Evolutionary conservation across 2,113 vertebrate species (phyloP), one percentile per base, ranked within the genome.

Genomic region (Zosterops borbonicus): DNA sequence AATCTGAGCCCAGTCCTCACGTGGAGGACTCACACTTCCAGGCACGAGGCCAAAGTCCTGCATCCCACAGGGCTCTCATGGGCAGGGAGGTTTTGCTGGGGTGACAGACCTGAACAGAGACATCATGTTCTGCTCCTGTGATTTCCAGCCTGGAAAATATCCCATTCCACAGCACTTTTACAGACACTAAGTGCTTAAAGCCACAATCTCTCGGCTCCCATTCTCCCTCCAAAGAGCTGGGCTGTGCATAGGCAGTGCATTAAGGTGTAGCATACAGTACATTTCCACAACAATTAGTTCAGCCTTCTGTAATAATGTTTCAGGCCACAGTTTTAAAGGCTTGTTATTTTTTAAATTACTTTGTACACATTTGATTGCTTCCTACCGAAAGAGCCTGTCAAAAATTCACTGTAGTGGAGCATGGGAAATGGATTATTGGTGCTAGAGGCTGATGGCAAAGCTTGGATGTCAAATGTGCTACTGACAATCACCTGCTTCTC

Each of bases 311-410:
- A 69, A 60, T 47, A 88, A 41, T 22, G 70, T 68, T 83, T 83
- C 68, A 73, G 83, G n/a, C 14, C 41, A 68, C 70, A 29, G 23
- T 89, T 95, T 83, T 74, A 88, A 92, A 90, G 41, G 71, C 46
- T 89, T 92, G 71, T 56, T 93, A 63, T 81, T 87, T 92, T 92
- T 77, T 3, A 86, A 80, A 69, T 83, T 53, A 41, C 50, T 92
- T 83, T 4, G 6, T 55, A 73, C 56, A 79, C 28, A 77, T 94
- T 78, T 75, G 47, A 70, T 77, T 83, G 76, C 47, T 92, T 92
- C 55, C 64, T 77, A 59, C 41, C 12, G 0, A 4, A 73, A 13
- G 14, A 89, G 41, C 37, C 55, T 84, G 68, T 67, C 68, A 89
- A 74, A 85, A 83, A 63, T 50, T 53, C 65, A 33, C 73, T 81